Percentiles rank a stretch among this genome's conserved stretches.
phyloP scores from a whole-genome alignment of 2,797 vertebrate genomes.

The Enteromius trimaculatus region DNA sequence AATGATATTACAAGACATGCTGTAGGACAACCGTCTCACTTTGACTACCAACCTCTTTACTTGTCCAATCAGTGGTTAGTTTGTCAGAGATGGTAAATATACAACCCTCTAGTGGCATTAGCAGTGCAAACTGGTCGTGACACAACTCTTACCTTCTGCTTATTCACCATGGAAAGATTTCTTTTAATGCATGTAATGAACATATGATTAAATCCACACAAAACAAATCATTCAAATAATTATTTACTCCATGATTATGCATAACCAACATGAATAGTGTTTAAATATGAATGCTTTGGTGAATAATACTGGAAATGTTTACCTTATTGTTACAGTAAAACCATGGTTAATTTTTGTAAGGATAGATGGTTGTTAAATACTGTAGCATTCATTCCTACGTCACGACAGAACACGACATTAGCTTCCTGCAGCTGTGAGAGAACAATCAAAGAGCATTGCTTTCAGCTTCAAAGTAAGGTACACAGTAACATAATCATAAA shows the following conservation, averaged over 20 bases:
- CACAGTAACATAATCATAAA: neutral
- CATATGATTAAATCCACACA: neutral
- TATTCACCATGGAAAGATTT: neutral
- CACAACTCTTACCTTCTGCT: neutral
- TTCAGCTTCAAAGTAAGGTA: neutral
- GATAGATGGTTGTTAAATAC: neutral
- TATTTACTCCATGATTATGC: no score
- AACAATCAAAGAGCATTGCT: neutral
- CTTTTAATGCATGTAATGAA: neutral
- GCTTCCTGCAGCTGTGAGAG: neutral
- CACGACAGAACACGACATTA: neutral
- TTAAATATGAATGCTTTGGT: neutral
- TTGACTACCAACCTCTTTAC: neutral
- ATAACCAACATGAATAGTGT: no score
- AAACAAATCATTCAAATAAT: no score
- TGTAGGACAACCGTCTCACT: neutral
- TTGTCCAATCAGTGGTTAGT: conserved; percentile 1
- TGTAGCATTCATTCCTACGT: neutral
- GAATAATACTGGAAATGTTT: no score
- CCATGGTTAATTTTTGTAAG: neutral
- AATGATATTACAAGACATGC: conserved; percentile 45
- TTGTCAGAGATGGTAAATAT: neutral
- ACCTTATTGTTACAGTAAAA: neutral
- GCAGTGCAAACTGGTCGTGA: neutral
- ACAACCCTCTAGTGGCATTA: neutral